phyloP scores from a whole-genome alignment of 2,113 vertebrate species.

The Scalopus aquaticus region DNA sequence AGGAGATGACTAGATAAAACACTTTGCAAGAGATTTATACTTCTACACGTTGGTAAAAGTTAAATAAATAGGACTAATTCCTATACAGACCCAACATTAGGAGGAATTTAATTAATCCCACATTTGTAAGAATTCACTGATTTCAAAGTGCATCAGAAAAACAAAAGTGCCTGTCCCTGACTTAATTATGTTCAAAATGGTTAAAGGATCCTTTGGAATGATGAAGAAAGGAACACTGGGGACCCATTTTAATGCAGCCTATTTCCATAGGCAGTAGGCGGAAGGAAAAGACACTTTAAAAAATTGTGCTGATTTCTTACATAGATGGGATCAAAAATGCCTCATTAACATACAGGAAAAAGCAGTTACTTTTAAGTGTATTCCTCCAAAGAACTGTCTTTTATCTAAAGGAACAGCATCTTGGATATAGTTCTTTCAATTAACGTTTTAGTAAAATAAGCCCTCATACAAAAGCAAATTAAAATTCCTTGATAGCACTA shows the following conservation, averaged over 20 bases:
- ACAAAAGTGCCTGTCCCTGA: background rate
- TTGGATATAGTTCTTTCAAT: background rate
- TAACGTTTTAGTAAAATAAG: slow-evolving; percentile 53
- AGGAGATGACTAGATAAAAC: background rate
- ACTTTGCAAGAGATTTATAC: background rate
- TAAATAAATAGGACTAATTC: background rate
- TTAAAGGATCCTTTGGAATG: background rate
- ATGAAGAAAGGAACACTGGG: background rate
- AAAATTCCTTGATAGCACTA: slow-evolving; percentile 41
- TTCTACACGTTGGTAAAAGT: background rate
- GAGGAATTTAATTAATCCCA: background rate
- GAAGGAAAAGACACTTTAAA: slow-evolving; percentile 21
- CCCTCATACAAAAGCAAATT: slow-evolving; percentile 51
- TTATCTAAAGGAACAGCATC: slow-evolving; percentile 31
- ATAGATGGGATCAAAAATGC: slow-evolving; percentile 53
- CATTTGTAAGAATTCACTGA: slow-evolving; percentile 15
- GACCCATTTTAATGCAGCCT: background rate
- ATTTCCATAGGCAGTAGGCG: background rate
- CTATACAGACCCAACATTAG: background rate
- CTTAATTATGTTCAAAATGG: background rate
- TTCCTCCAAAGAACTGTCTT: slow-evolving; percentile 32
- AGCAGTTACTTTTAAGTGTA: slow-evolving; percentile 25
- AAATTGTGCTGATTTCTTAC: slow-evolving; percentile 34
- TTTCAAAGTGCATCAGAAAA: background rate
- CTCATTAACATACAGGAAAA: slow-evolving; percentile 33